Percentiles rank a stretch among this genome's conserved stretches.
These are phyloP conservation scores for Sinopyrophorus schimmeli DNA, from an alignment of 2,888 invertebrate genomes.

Conservation along the genomic window DNA sequence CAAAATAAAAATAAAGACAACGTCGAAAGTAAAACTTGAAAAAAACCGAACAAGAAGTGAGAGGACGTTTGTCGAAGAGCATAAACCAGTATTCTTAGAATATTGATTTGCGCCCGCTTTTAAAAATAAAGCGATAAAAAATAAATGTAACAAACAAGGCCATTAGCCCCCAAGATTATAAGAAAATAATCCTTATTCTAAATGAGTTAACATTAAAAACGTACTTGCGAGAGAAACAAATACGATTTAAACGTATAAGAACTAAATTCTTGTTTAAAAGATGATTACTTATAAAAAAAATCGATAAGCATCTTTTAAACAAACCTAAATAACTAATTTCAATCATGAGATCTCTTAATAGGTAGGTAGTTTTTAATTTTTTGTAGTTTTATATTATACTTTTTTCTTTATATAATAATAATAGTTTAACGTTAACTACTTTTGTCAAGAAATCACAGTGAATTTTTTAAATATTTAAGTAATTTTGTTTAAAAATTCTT, in stretches of 20 bases:
- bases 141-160: constrained; percentile 4
- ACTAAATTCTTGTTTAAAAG: constrained; percentile 26
- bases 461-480: constrained; percentile 46
- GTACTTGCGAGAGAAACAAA: constrained; percentile 29
- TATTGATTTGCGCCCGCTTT: too few species aligned
- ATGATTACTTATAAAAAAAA: constrained; percentile 40
- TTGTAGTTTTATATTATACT: too few species aligned
- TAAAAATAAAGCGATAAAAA: too few species aligned
- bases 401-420: constrained; percentile 33
- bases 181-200: constrained; percentile 28
- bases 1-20: constrained; percentile 8
- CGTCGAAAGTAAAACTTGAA: too few species aligned
- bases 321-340: constrained; percentile 50
- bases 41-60: too few species aligned
- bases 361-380: constrained; percentile 50
- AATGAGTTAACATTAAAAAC: constrained; percentile 33
- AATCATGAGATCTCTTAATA: constrained; percentile 57
- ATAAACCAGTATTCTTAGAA: too few species aligned
- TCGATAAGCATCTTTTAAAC: constrained; percentile 54
- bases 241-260: constrained; percentile 30
- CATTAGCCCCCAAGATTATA: constrained; percentile 30
- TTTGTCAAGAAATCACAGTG: constrained; percentile 58
- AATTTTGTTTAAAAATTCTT: constrained; percentile 35
- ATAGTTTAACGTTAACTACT: constrained; percentile 49
- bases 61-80: too few species aligned